phyloP scores from a whole-genome alignment of 2,113 vertebrate genomes.

The Melanerpes aurifrons region DNA sequence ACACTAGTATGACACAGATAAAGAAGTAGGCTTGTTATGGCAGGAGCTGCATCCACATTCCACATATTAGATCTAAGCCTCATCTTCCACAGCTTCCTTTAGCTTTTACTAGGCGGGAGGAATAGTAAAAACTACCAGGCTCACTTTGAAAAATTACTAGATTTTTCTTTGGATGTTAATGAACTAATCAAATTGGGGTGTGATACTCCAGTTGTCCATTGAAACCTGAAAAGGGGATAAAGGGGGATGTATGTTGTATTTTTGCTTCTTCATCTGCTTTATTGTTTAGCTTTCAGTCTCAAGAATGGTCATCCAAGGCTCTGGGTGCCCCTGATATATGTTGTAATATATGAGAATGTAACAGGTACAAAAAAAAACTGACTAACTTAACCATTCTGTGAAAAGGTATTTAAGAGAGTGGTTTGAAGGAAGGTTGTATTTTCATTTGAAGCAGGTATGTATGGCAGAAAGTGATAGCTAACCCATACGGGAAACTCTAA shows the following conservation, averaged over 20 bases:
- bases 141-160: neutral
- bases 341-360: neutral
- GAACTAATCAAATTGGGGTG: neutral
- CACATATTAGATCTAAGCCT: neutral
- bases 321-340: neutral
- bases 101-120: neutral
- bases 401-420: neutral
- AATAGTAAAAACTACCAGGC: neutral
- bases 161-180: conserved; percentile 21
- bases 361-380: neutral
- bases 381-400: neutral
- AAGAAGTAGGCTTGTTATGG: neutral
- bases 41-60: neutral
- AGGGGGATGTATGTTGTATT: neutral
- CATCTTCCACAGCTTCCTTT: neutral
- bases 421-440: neutral
- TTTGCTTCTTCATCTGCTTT: neutral
- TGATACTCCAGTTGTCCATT: neutral
- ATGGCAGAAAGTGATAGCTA: neutral
- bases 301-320: neutral
- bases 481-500: neutral
- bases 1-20: neutral
- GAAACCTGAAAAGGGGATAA: neutral
- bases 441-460: neutral
- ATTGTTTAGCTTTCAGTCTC: neutral